Conservation (phyloP, 2,888 invertebrate species). For the Pollenia labialis region DNA sequence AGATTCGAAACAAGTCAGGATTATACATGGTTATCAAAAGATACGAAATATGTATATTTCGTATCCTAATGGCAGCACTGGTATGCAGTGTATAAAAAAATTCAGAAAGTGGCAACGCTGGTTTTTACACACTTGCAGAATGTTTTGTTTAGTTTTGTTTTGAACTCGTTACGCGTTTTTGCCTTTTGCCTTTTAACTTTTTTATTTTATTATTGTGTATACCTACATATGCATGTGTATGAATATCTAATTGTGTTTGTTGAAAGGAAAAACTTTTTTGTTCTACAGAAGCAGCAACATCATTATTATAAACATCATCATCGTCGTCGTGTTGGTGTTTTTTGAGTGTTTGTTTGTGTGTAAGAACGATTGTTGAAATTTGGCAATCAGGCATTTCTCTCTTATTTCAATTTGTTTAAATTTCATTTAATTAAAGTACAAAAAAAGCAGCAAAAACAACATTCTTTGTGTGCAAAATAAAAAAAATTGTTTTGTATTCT, state of each 20-base stretch:
- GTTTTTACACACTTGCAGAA: too few species aligned
- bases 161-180: slow-evolving; percentile 72
- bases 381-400: slow-evolving; percentile 71
- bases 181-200: slow-evolving; percentile 70
- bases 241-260: neutral
- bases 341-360: slow-evolving; percentile 5
- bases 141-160: slow-evolving; percentile 23
- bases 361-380: slow-evolving; percentile 59
- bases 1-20: too few species aligned
- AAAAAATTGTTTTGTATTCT: too few species aligned
- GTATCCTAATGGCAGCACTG: too few species aligned
- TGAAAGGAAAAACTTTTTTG: neutral
- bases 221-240: neutral
- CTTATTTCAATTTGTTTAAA: slow-evolving; percentile 64
- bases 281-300: too few species aligned
- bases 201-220: slow-evolving; percentile 33
- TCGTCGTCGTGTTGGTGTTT: too few species aligned
- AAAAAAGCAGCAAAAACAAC: neutral
- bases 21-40: too few species aligned
- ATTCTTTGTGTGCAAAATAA: too few species aligned
- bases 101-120: too few species aligned
- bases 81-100: too few species aligned
- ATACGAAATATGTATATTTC: too few species aligned
- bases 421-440: slow-evolving; percentile 66
- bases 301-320: too few species aligned